Conservation (phyloP, 2,113 vertebrate species). For the Podilymbus podiceps region DNA sequence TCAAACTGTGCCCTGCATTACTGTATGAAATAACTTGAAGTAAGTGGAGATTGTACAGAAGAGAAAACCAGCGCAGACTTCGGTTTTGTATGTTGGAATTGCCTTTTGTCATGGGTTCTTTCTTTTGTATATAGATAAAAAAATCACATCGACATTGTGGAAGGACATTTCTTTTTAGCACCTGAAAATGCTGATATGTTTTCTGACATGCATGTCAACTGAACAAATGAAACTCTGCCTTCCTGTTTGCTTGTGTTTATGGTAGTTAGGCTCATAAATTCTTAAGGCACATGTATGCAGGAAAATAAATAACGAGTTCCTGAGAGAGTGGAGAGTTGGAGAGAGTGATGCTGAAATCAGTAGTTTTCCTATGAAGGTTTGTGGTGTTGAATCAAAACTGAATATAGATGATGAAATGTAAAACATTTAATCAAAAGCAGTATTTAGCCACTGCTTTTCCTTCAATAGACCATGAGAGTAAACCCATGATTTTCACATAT, state of each 20-base stretch:
- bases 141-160: neutral
- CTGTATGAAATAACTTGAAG: neutral
- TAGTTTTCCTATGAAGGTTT: neutral
- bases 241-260: neutral
- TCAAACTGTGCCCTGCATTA: neutral
- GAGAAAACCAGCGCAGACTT: neutral
- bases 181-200: neutral
- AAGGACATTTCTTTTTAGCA: neutral
- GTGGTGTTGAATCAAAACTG: neutral
- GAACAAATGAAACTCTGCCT: neutral
- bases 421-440: neutral
- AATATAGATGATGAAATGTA: neutral
- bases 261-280: neutral
- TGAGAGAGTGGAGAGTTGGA: neutral
- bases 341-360: neutral
- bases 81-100: neutral
- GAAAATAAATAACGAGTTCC: neutral
- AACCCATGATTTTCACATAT: neutral
- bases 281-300: neutral
- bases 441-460: neutral
- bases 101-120: neutral
- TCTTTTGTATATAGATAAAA: neutral
- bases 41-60: neutral
- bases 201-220: neutral
- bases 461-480: neutral